These are phyloP conservation scores for Neoaliturus tenellus DNA, from an alignment of 2,888 invertebrate species.

Conservation along the genomic window DNA sequence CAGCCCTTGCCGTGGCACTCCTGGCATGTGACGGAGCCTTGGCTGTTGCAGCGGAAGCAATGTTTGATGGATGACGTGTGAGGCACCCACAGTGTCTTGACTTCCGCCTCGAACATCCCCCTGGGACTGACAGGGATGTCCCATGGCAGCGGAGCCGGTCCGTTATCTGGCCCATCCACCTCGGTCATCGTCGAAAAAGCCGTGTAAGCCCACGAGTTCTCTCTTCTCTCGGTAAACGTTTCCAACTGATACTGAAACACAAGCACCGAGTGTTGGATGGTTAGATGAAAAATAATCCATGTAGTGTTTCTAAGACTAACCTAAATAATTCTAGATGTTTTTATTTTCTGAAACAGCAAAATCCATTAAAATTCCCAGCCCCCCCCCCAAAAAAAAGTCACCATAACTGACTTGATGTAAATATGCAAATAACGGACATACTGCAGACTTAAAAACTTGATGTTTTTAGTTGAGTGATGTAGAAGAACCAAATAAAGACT, in stretches of 20 bases:
- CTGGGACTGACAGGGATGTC: constrained; percentile 72
- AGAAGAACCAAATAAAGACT: too few species aligned
- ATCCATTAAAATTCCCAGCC: too few species aligned
- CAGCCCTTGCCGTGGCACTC: constrained; percentile 73
- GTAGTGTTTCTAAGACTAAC: too few species aligned
- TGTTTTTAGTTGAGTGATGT: too few species aligned
- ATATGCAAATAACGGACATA: too few species aligned
- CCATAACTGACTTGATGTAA: too few species aligned
- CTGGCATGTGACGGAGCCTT: constrained; percentile 70
- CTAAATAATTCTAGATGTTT: too few species aligned
- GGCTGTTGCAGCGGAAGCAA: constrained; percentile 72
- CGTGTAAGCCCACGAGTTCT: constrained; percentile 74
- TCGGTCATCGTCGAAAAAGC: constrained; percentile 72
- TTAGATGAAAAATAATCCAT: too few species aligned
- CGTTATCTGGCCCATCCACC: constrained; percentile 71
- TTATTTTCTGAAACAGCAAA: too few species aligned
- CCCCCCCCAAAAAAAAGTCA: too few species aligned
- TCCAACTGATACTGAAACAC: constrained; percentile 73
- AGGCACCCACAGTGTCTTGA: constrained; percentile 73
- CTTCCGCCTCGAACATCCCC: constrained; percentile 72
- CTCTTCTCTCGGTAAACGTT: constrained; percentile 74
- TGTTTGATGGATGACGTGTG: constrained; percentile 74
- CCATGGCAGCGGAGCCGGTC: constrained; percentile 73
- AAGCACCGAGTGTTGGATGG: too few species aligned
- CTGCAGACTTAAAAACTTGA: too few species aligned